Base-by-base conservation (phyloP, 2,113 vertebrate species). In the Formicarius rufipectus region DNA sequence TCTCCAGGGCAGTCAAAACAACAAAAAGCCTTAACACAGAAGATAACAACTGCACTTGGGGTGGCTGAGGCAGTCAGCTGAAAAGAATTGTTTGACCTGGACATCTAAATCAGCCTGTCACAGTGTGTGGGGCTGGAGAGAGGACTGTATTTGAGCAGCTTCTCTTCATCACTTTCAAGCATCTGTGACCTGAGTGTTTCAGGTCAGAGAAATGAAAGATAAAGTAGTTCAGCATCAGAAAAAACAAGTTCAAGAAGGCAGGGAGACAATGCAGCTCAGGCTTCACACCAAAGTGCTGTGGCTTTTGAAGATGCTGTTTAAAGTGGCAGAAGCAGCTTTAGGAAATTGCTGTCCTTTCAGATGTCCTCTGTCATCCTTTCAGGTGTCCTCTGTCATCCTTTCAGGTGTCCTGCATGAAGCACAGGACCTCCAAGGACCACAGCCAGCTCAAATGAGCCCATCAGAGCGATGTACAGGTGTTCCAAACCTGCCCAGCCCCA, bases 101-200 rank as follows among this genome's bases (percentile, higher is more conserved):
- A 56, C 80, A 60, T 59, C 68, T 91, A 63, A 91, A 89, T 94
- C 80, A 93, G 68, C 58, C 53, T 94, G 94, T 95, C 87, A 93
- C 63, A 37, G 23, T 3, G 9, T 2, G 11, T 40, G 44, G 58
- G 37, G 53, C 33, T 89, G 90, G 72, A 73, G 91, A 95, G 22
- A 30, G 80, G 37, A 71, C 81, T 24, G 76, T 23, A 52, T 69
- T 60, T 30, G 49, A 37, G 76, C 87, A 84, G 31, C 72, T 89
- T 18, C 67, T 73, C 35, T 39, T 95, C 90, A 93, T 91, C 84
- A 14, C 68, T 73, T 44, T 17, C 67, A 55, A 80, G 50, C 27
- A 60, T 42, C 53, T 9, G 33, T 39, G 95, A 77, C 92, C 84
- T 2, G 6, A 35, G 45, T 1, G 45, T 35, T 55, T 40, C 72